Percentiles rank a stretch among this genome's conserved stretches.
Evolutionary conservation across 2,113 vertebrate genomes (phyloP).

Genomic region (Salminus brasiliensis): DNA sequence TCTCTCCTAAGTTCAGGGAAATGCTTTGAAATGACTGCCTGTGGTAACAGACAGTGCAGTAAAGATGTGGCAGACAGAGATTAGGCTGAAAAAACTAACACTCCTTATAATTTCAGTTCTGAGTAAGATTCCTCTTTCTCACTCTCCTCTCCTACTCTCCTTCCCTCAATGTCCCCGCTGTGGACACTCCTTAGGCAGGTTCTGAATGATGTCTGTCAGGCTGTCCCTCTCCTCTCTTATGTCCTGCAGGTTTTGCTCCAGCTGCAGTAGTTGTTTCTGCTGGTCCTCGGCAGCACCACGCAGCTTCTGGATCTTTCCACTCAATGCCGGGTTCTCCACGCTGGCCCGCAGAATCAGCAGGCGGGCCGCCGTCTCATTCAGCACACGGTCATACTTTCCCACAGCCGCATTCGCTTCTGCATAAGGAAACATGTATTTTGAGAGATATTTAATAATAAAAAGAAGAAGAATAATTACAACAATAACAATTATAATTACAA

Average conservation of each 20-base stretch:
- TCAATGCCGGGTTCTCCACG: slow-evolving; percentile 72
- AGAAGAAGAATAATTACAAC: too few species aligned
- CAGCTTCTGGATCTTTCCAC: slow-evolving; percentile 78
- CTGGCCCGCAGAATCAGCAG: slow-evolving; percentile 75
- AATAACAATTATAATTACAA: too few species aligned
- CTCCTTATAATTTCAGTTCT: too few species aligned
- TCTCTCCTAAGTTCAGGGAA: too few species aligned
- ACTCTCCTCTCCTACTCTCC: slow-evolving; percentile 18
- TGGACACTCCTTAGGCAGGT: slow-evolving; percentile 81
- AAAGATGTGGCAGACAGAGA: too few species aligned
- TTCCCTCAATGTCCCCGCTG: slow-evolving; percentile 43
- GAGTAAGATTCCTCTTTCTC: slow-evolving; percentile 17
- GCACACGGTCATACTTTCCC: slow-evolving; percentile 67
- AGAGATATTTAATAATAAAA: too few species aligned
- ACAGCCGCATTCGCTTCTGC: slow-evolving; percentile 68
- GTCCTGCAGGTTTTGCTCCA: slow-evolving; percentile 82
- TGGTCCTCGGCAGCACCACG: slow-evolving; percentile 78
- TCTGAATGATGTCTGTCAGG: slow-evolving; percentile 84
- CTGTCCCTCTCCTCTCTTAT: slow-evolving; percentile 84
- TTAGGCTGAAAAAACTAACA: too few species aligned
- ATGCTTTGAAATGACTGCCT: too few species aligned
- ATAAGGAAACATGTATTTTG: slow-evolving; percentile 9
- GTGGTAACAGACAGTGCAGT: too few species aligned
- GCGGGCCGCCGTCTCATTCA: slow-evolving; percentile 74
- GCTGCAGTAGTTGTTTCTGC: slow-evolving; percentile 71